phyloP scores from a whole-genome alignment of 2,113 vertebrate species.

The Elachura formosa region DNA sequence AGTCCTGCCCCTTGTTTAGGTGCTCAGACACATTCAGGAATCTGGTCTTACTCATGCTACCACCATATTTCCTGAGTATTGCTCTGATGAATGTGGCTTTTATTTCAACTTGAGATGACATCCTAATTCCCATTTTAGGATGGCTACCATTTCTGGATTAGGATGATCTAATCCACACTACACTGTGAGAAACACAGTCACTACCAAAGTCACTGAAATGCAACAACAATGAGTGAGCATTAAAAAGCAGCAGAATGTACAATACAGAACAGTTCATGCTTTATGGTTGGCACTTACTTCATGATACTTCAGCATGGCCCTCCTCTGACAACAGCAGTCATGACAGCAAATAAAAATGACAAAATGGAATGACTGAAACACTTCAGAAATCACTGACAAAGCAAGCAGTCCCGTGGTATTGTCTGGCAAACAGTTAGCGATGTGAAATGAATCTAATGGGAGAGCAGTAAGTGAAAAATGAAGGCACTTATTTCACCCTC shows the following conservation, averaged over 20 bases:
- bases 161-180: slow-evolving; percentile 8
- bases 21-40: neutral
- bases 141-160: slow-evolving; percentile 55
- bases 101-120: neutral
- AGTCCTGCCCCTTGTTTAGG: neutral
- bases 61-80: neutral
- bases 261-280: neutral
- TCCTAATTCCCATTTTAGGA: neutral
- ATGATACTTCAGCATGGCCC: slow-evolving; percentile 62
- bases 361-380: slow-evolving; percentile 66
- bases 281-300: slow-evolving; percentile 64
- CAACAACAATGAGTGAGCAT: neutral
- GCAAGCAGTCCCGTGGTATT: neutral
- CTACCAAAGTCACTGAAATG: neutral
- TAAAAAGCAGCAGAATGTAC: slow-evolving; percentile 43
- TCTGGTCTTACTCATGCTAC: neutral
- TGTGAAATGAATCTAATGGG: neutral
- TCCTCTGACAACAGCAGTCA: slow-evolving; percentile 72
- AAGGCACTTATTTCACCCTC: neutral
- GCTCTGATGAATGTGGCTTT: neutral
- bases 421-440: neutral
- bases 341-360: slow-evolving; percentile 71
- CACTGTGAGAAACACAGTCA: neutral
- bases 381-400: slow-evolving; percentile 31
- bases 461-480: neutral